Evolutionary conservation across 2,797 vertebrate species (phyloP), one percentile per base, ranked within the genome.

Genomic region (Poeciliopsis presidionis): DNA sequence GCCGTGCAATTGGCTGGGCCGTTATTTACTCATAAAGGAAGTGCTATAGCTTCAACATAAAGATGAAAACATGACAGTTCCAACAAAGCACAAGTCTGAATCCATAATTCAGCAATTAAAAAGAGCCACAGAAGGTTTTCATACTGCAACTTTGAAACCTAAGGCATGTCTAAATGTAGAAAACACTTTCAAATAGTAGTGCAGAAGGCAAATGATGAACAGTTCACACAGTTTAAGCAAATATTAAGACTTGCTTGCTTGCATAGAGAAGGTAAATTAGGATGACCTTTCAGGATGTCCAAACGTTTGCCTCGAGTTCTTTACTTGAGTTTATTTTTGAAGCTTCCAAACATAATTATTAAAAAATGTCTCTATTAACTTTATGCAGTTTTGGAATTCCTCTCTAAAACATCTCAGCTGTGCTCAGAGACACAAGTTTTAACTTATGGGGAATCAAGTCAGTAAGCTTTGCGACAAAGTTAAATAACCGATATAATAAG

Each of bases 401-500:
- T 8, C 25, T n/a, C 14, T 69, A 28, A 53, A 69, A 16, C 4
- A 22, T 47, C 13, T 46, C 12, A 20, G 20, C 16, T 33, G 4
- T 77, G 55, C 43, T 71, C 65, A 45, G 28, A 25, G 46, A 72
- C 51, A 72, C 20, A 57, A 8, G 12, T 33, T 45, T 57, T 77
- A 28, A 70, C 45, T 77, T 25, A 25, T 30, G 25, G 69, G 25
- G 20, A 16, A 41, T 28, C 20, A 41, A 75, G 41, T 71, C 33
- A 41, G 25, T 8, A 39, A 65, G 47, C 22, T 77, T 67, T 33
- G 16, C n/a, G 41, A 18, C 55, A 71, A 4, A 69, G 39, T 78
- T 69, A 7, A 63, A 72, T 45, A 14, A 69, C 30, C 33, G 28
- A 7, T 3, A 47, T 80, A 79, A 47, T 80, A 79, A 77, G 77